These are phyloP conservation scores for Plodia interpunctella DNA, from an alignment of 1,140 invertebrate genomes.

Conservation along the genomic window DNA sequence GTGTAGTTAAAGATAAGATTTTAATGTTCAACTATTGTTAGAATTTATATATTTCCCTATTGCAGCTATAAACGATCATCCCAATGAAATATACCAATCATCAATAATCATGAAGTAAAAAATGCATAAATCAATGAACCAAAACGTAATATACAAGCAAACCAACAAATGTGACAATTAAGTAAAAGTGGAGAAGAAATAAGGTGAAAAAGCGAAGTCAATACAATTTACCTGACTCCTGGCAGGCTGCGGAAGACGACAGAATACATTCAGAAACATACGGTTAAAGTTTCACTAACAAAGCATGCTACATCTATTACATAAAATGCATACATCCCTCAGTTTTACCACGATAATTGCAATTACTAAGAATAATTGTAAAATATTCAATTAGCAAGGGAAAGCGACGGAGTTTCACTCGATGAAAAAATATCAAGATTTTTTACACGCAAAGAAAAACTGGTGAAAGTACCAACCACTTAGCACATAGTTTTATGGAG, in stretches of 20 bases:
- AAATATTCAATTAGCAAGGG: constrained; percentile 63
- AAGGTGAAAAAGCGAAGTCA: constrained; percentile 21
- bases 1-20: too few species aligned
- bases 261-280: constrained; percentile 74
- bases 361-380: constrained; percentile 18
- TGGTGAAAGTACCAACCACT: constrained; percentile 39
- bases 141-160: constrained; percentile 7
- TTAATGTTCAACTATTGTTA: too few species aligned
- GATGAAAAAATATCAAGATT: constrained; percentile 70
- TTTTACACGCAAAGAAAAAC: constrained; percentile 71
- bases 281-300: constrained; percentile 58
- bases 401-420: constrained; percentile 62
- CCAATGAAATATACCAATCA: background rate
- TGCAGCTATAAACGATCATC: background rate
- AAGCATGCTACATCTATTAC: constrained; percentile 49
- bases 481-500: constrained; percentile 4
- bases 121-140: constrained; percentile 1
- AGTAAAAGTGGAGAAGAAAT: constrained; percentile 13
- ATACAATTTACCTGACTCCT: constrained; percentile 63
- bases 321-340: constrained; percentile 25
- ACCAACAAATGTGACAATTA: constrained; percentile 10
- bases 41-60: too few species aligned
- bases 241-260: constrained; percentile 72
- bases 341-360: background rate
- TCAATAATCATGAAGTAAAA: background rate